Evolutionary conservation across 2,113 vertebrate species (phyloP).

Genomic region (Prionailurus viverrinus): DNA sequence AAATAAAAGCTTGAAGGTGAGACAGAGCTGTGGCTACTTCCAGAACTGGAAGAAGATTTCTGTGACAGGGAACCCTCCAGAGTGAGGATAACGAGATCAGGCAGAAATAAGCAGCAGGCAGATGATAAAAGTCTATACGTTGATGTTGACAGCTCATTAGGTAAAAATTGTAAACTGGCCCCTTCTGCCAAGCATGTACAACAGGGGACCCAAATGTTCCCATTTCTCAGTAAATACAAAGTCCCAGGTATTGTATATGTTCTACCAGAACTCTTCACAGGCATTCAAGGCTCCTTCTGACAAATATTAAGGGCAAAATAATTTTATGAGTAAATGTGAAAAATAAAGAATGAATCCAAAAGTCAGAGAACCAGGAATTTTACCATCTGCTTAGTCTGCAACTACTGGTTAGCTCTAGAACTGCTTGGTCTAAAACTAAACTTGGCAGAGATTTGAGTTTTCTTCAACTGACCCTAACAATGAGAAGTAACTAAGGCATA

Average conservation of each 20-base stretch:
- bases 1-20: not conserved
- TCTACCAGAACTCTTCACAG: not conserved
- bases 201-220: not conserved
- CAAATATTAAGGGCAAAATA: not conserved
- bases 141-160: not conserved
- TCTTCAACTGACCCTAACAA: not conserved
- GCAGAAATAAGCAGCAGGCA: not conserved
- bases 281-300: not conserved
- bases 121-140: not conserved
- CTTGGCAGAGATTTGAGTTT: not conserved
- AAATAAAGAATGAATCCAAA: not conserved
- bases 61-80: fast-evolving
- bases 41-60: not conserved
- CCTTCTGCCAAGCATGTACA: not conserved
- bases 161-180: not conserved
- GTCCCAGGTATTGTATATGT: not conserved
- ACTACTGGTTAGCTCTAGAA: not conserved
- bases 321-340: not conserved
- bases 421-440: not conserved
- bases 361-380: not conserved
- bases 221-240: not conserved
- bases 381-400: not conserved
- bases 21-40: not conserved
- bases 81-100: not conserved
- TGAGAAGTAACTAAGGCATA: not conserved